Evolutionary conservation across 2,888 invertebrate genomes (phyloP), one percentile per base, ranked within the genome.

Genomic region (Andrena dorsata): DNA sequence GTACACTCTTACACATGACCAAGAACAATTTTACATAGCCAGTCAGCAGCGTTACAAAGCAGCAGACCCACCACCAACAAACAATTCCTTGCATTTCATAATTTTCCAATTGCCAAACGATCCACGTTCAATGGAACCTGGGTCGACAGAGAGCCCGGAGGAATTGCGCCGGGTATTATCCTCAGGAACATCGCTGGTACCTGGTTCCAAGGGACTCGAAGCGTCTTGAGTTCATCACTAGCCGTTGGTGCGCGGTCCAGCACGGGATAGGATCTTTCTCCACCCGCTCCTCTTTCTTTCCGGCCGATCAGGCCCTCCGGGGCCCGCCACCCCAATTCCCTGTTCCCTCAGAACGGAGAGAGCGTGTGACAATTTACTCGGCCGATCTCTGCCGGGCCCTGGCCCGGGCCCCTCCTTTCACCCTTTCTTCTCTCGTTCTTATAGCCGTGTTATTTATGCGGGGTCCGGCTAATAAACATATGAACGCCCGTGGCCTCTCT

Each of bases 291-390:
- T 88, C 86, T 85, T 82, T 85, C 84, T 87, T 89, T 80, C 81
- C 82, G 82, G 69, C 75, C 84, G 81, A 82, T 83, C 84, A 80
- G 83, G 83, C 74, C 82, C 66, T 51, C 56, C 51, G 66, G 71
- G 60, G 49, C 80, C 76, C 88, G 78, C 87, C 90, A 90, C 86
- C 89, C 92, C 90, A 89, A 89, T 90, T 90, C 91, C 86, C 87
- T 84, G 91, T 90, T 91, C 90, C 89, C 87, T 88, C 83, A 86
- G 86, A 90, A 90, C 89, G 80, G 88, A 88, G 89, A 90, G 93
- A 92, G 92, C 93, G 93, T 93, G 93, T 93, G 94, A 94, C 93
- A 93, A 93, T 94, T 94, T 93, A 93, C 93, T 93, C 91, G 92
- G 92, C 83, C 93, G 92, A 93, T 92, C 92, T 90, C 89, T 87